These are phyloP conservation scores for Syngnathus floridae DNA, from an alignment of 2,113 vertebrate genomes.

Conservation along the genomic window DNA sequence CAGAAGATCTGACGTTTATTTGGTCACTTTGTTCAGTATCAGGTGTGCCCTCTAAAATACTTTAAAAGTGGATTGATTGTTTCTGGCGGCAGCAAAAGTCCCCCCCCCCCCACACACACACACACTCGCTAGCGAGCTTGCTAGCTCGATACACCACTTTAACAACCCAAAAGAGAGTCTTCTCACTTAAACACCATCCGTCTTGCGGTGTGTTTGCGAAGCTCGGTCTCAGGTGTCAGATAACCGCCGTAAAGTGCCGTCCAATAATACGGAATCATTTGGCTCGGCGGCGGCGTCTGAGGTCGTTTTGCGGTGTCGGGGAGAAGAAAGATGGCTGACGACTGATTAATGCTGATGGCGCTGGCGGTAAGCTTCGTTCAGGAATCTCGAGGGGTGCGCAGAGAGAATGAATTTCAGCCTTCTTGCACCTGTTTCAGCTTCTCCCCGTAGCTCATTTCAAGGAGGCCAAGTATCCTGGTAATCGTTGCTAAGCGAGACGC, in stretches of 20 bases:
- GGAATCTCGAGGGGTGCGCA: constrained; percentile 34
- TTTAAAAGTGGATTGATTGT: too few species aligned
- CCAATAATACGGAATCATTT: constrained; percentile 42
- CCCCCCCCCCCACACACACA: too few species aligned
- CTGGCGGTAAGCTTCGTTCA: constrained; percentile 33
- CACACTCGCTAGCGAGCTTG: background rate
- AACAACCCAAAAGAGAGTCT: background rate
- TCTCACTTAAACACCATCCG: background rate
- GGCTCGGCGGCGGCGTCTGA: constrained; percentile 14
- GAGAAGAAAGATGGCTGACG: constrained; percentile 5
- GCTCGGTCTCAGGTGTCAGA: constrained; percentile 3
- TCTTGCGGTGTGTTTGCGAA: background rate
- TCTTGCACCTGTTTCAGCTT: constrained; percentile 55
- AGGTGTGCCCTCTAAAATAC: too few species aligned
- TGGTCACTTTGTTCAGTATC: too few species aligned
- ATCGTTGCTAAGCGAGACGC: constrained; percentile 39
- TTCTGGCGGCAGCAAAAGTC: too few species aligned
- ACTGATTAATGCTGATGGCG: constrained; percentile 36
- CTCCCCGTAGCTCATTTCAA: constrained; percentile 6
- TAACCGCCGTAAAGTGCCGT: constrained; percentile 3
- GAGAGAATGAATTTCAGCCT: constrained; percentile 44
- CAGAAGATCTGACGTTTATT: too few species aligned
- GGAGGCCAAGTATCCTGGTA: constrained; percentile 33
- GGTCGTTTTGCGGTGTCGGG: constrained; percentile 7
- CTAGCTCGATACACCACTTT: background rate